A percentile compares a stretch with the other conserved stretches of the same genome.
phyloP scores from a whole-genome alignment of 2,888 invertebrate genomes.

The Omphaloscelis lunosa region DNA sequence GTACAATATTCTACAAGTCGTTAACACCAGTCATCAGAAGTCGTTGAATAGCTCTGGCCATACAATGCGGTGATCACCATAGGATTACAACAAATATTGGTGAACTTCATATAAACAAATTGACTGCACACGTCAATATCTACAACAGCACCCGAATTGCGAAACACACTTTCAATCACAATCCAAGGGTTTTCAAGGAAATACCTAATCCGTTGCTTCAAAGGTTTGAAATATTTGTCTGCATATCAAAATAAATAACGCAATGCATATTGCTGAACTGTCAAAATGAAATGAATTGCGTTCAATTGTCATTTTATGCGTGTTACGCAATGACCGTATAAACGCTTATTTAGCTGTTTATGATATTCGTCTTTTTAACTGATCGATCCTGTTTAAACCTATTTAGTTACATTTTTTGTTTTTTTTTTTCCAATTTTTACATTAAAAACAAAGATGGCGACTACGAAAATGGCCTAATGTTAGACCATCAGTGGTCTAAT shows the following conservation, averaged over 20 bases:
- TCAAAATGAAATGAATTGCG: too few relatives aligned
- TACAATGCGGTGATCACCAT: not conserved
- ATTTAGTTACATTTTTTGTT: not conserved
- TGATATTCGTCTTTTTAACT: not conserved
- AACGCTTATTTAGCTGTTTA: too few relatives aligned
- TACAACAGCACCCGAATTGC: not conserved
- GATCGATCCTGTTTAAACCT: not conserved
- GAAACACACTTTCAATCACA: too few relatives aligned
- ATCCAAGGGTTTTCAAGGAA: too few relatives aligned
- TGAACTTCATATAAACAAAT: not conserved
- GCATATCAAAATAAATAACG: too few relatives aligned
- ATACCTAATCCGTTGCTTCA: too few relatives aligned
- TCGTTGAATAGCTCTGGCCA: not conserved
- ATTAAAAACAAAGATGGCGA: not conserved
- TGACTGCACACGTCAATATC: not conserved
- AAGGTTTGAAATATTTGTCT: too few relatives aligned
- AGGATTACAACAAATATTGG: not conserved
- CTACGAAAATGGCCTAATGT: not conserved
- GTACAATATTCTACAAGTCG: not conserved
- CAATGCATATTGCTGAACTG: too few relatives aligned
- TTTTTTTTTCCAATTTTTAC: not conserved
- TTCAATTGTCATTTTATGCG: too few relatives aligned
- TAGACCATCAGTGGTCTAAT: not conserved
- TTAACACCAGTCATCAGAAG: not conserved
- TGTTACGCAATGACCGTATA: too few relatives aligned